Percentiles rank a stretch among this genome's conserved stretches.
phyloP scores from a whole-genome alignment of 2,888 invertebrate genomes.

The Orthosia incerta region DNA sequence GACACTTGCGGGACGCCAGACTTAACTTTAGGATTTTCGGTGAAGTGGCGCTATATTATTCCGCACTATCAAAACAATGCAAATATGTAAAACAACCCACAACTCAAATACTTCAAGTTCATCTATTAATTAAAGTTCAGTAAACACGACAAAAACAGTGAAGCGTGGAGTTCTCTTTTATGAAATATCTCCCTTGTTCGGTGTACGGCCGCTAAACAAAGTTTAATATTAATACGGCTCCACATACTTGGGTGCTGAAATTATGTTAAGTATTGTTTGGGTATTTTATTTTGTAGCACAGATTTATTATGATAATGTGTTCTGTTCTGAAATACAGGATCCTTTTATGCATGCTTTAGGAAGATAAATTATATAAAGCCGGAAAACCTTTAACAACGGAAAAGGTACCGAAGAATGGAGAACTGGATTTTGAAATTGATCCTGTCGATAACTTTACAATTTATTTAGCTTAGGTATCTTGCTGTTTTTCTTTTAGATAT shows the following conservation, averaged over 20 bases:
- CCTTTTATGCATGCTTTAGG: background rate
- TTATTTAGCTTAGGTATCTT: background rate
- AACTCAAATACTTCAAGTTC: background rate
- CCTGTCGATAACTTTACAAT: background rate
- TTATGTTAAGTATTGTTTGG: slow-evolving; percentile 33
- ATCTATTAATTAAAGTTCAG: slow-evolving; percentile 11
- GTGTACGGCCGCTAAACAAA: slow-evolving; percentile 26
- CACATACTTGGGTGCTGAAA: slow-evolving; percentile 17
- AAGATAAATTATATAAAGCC: background rate
- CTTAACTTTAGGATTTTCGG: too few relatives aligned
- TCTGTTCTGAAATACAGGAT: slow-evolving; percentile 6
- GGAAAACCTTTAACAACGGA: too few relatives aligned
- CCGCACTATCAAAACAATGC: background rate
- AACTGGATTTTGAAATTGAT: background rate
- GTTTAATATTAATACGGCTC: slow-evolving; percentile 34
- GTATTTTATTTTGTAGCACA: slow-evolving; percentile 28
- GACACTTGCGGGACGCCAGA: too few relatives aligned
- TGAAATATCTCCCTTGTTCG: slow-evolving; percentile 33
- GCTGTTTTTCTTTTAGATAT: background rate
- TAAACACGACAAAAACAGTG: slow-evolving; percentile 22
- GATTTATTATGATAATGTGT: slow-evolving; percentile 26
- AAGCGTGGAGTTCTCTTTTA: background rate
- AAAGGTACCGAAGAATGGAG: background rate
- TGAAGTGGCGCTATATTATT: background rate
- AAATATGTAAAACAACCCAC: background rate